Evolutionary conservation across 2,113 vertebrate species (phyloP).

Genomic region (Pomatorhinus ruficollis): DNA sequence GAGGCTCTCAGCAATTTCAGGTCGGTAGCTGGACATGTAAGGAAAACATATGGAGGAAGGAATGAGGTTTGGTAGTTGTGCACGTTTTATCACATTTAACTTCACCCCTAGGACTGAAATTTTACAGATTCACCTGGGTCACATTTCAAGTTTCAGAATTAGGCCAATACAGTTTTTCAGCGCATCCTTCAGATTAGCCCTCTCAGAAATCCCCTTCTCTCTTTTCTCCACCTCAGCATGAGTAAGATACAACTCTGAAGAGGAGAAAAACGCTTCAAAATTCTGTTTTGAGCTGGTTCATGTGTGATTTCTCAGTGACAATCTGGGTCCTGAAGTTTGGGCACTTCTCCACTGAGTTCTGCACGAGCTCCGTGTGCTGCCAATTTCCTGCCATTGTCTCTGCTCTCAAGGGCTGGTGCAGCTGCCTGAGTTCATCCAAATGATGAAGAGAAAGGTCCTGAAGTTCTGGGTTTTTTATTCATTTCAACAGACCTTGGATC

Average conservation of each 20-base stretch:
- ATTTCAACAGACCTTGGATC: neutral
- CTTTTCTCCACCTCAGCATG: rapidly evolving
- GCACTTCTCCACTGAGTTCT: rapidly evolving
- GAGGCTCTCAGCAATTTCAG: neutral
- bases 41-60: neutral
- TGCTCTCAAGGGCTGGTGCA: neutral
- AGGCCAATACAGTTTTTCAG: neutral
- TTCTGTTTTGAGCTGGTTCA: neutral
- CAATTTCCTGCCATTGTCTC: neutral
- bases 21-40: neutral
- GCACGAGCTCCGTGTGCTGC: neutral
- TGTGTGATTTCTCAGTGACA: neutral
- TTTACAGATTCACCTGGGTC: neutral
- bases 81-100: neutral
- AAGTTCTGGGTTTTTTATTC: neutral
- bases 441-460: neutral
- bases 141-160: neutral
- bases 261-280: neutral
- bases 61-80: neutral
- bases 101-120: neutral
- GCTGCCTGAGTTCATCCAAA: neutral
- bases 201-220: neutral
- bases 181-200: neutral
- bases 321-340: neutral
- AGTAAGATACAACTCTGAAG: neutral